These are phyloP conservation scores for Leptatherina wallacei DNA, from an alignment of 2,797 vertebrate species.

Conservation along the genomic window DNA sequence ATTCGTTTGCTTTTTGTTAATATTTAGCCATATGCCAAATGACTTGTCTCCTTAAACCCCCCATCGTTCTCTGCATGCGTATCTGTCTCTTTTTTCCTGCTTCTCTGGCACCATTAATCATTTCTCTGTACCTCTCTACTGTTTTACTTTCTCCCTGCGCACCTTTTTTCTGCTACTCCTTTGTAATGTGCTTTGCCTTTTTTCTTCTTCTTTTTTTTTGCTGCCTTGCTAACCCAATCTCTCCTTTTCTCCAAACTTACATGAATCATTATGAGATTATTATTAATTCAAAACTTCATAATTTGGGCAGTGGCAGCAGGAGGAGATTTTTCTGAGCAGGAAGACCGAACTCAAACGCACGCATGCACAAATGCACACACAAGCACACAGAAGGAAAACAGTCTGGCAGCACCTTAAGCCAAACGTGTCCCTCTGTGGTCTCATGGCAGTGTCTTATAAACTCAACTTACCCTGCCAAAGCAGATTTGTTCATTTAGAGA, in stretches of 20 bases:
- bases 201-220: not conserved
- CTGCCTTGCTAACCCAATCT: conserved; percentile 1
- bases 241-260: conserved; percentile 36
- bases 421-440: conserved; percentile 57
- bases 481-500: conserved; percentile 66
- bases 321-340: conserved; percentile 44
- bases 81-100: not conserved
- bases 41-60: conserved; percentile 16
- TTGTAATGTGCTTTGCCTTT: conserved; percentile 21
- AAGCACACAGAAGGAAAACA: conserved; percentile 25
- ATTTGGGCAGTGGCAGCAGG: conserved; percentile 51
- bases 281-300: conserved; percentile 60
- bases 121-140: conserved; percentile 24
- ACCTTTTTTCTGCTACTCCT: conserved; percentile 12
- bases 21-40: conserved; percentile 52
- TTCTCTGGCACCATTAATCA: conserved; percentile 16
- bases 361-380: conserved; percentile 20
- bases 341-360: conserved; percentile 49
- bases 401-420: conserved; percentile 55
- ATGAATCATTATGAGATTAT: conserved; percentile 58
- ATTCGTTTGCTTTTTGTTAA: conserved; percentile 18
- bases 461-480: conserved; percentile 60
- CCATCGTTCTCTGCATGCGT: conserved; percentile 9
- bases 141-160: conserved; percentile 15
- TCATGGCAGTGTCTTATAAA: conserved; percentile 57